Evolutionary conservation across 2,888 invertebrate species (phyloP), one percentile per base, ranked within the genome.

Genomic region (Zele albiditarsus): DNA sequence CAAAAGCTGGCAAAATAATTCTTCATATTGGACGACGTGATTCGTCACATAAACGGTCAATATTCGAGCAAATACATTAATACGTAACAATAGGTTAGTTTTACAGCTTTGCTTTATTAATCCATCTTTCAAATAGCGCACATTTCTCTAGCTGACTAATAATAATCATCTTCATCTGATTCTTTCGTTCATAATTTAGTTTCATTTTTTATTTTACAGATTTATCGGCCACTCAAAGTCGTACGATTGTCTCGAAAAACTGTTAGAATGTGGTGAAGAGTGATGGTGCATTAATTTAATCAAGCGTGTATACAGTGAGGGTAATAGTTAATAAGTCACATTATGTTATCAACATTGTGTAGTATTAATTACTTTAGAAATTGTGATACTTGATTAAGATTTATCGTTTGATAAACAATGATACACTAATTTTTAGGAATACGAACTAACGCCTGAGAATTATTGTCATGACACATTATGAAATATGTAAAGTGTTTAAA

Each of bases 1-100:
- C 92, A 58, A 92, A 92, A 85, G 89, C 90, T 71, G 93, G 93
- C 60, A 90, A 91, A 70, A 90, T 93, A 68, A 88, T 91, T 68
- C 88, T 93, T 20, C 90, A 91, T 81, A 88, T 92, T 23, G 91
- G 90, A 8, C 87, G 91, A 60, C 86, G 90, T 65, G 90, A 90
- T 77, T 83, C 85, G n/a, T 83, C 86, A 31, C 84, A 88, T 76
- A 89, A 85, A 85, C 87, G 86, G 83, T 86, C 82, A 80, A 78
- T 77, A 73, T 69, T 72, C 65, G 82, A 73, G 78, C 78, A 78
- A 79, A 82, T 72, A 79, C 62, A 70, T 75, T 74, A 75, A 77
- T 42, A 58, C 77, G 27, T 68, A 63, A 63, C 38, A 16, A 38
- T 82, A 78, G 84, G 85, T 87, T 84, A 79, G 84, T 84, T 79